Conservation (phyloP, 2,113 vertebrate species). For the Tachycineta bicolor region DNA sequence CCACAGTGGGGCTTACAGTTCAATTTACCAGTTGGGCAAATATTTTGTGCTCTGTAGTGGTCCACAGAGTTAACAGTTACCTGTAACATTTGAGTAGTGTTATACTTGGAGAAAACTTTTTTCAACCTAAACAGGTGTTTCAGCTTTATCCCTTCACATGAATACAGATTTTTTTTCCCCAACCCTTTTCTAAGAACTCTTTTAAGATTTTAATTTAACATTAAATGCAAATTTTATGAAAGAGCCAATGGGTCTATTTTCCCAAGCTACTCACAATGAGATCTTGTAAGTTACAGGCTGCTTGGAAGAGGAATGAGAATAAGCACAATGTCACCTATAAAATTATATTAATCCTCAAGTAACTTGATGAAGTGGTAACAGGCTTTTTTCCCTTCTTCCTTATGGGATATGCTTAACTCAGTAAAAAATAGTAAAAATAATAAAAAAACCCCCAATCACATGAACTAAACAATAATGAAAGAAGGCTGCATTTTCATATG, state of each 20-base stretch:
- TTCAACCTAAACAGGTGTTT: conserved; percentile 67
- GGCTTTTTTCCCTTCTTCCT: not conserved
- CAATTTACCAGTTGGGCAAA: conserved; percentile 87
- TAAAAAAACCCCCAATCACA: rapidly evolving
- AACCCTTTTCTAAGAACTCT: not conserved
- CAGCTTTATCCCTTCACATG: conserved; percentile 34
- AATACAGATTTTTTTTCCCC: not conserved
- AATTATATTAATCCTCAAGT: conserved; percentile 28
- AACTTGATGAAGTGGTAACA: conserved; percentile 22
- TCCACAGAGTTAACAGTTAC: conserved; percentile 82
- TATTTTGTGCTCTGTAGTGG: conserved; percentile 81
- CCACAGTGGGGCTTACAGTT: conserved; percentile 83
- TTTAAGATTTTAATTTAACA: conserved; percentile 15
- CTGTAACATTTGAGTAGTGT: conserved; percentile 72
- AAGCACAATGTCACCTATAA: conserved; percentile 20
- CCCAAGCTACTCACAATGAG: not conserved
- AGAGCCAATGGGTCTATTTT: not conserved
- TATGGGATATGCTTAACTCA: not conserved
- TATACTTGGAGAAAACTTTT: conserved; percentile 78
- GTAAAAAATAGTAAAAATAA: not conserved
- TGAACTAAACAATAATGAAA: not conserved
- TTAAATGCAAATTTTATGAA: conserved; percentile 22
- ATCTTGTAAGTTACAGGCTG: not conserved
- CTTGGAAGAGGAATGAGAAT: not conserved
- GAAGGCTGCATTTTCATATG: not conserved